Percentiles rank a stretch among this genome's conserved stretches.
phyloP scores from a whole-genome alignment of 2,888 invertebrate genomes.

The Seladonia tumulorum region DNA sequence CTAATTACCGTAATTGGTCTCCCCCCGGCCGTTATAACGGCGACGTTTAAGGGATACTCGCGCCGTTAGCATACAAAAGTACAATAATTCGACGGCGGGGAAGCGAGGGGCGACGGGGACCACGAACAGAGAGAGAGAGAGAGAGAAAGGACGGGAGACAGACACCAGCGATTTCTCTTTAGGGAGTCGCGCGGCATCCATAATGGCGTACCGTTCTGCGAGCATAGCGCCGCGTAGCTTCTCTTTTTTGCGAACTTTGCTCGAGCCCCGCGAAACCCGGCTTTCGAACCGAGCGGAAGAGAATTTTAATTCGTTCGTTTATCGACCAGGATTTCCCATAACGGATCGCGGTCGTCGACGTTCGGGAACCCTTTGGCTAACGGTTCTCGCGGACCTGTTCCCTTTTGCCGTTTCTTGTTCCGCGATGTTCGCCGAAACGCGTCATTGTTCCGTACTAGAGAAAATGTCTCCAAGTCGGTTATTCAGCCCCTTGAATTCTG shows the following conservation, averaged over 20 bases:
- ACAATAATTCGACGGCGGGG: constrained; percentile 58
- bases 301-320: constrained; percentile 11
- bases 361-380: background rate
- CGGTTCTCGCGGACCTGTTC: background rate
- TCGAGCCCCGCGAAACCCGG: background rate
- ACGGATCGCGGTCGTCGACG: background rate
- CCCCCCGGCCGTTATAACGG: constrained; percentile 62
- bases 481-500: background rate
- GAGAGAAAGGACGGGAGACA: background rate
- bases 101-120: background rate
- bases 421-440: background rate
- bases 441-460: background rate
- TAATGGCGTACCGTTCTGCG: constrained; percentile 52
- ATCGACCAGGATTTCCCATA: constrained; percentile 3
- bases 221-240: constrained; percentile 22
- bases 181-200: constrained; percentile 52
- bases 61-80: constrained; percentile 66
- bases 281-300: background rate
- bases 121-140: constrained; percentile 2
- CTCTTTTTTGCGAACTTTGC: constrained; percentile 47
- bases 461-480: background rate
- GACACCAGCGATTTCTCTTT: constrained; percentile 56
- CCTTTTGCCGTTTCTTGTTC: background rate
- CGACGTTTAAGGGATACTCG: constrained; percentile 66
- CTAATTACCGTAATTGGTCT: constrained; percentile 73